Evolutionary conservation across 2,888 invertebrate genomes (phyloP), one percentile per base, ranked within the genome.

Genomic region (Dorcus parallelipipedus): DNA sequence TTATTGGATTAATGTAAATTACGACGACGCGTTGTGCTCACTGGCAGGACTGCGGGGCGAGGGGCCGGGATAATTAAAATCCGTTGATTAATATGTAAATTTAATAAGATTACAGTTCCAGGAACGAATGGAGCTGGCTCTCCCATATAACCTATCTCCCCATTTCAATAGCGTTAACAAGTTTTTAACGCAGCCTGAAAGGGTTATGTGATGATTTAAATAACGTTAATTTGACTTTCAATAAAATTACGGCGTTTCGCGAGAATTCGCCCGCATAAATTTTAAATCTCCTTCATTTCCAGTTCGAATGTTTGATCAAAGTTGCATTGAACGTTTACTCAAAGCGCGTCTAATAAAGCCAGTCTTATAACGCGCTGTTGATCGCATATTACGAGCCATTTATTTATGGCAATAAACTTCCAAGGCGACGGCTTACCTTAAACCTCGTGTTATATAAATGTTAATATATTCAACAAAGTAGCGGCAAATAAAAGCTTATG

Each of bases 51-150:
- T 66, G 73, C 65, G 71, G 70, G 73, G 72, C 63, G 56, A 55
- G 61, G 58, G 82, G 83, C 82, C 85, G 87, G 89, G 88, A 91
- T 92, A 93, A 93, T 93, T 93, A 93, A 92, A 93, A 93, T 92
- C 91, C 91, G 91, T 92, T 93, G 92, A 93, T 93, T 93, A 93
- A 93, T 93, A 93, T 93, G 92, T 92, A 93, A 93, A 93, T 93
- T 92, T 93, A 92, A 93, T 93, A 92, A 92, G 92, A 92, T 92
- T 92, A 92, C 91, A 91, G 90, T 90, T 89, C 88, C 89, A 86
- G 89, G 89, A 90, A 90, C 89, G 89, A 87, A 86, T 83, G 71
- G 71, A 72, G 71, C 71, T 62, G 66, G 54, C 63, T 56, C 61
- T 56, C 45, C 63, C 63, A 63, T 65, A 65, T 65, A 66, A 64